Base-by-base conservation (phyloP, 1,140 invertebrate species). In the Nephila pilipes region DNA sequence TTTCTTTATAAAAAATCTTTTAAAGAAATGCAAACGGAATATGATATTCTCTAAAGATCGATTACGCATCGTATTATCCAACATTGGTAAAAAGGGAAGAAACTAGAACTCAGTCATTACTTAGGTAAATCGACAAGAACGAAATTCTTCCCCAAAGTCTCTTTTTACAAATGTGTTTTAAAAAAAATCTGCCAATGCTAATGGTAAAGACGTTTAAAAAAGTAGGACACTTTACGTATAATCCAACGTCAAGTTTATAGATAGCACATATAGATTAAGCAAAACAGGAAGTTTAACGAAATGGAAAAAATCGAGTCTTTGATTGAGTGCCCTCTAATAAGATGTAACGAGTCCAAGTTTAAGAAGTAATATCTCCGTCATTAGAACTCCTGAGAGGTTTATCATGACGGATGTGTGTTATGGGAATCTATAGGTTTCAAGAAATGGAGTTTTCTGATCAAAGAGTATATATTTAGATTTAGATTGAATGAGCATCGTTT, bases 131-230 rank as follows among this genome's bases (percentile, higher is more conserved):
- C 80, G 80, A 81, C 36, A 81, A 81, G 80, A 81, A 81, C 80
- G 80, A 81, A 81, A 81, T 81, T 81, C 80, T 81, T 81, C 80
- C 80, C 80, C 18, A 55, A 81, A 81, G 80, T 81, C 80, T 81
- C 80, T 81, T 81, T 81, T 81, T 81, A 81, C 46, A n/a, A 81
- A 55, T 46, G 80, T 22, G 79, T 55, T n/a, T n/a, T 36, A 16
- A 36, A 81, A 54, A 81, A 81, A 81, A 75, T n/a, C n/a, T 81
- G 80, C 80, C 80, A 22, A 14, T 55, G 80, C 46, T 81, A 81
- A 81, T 81, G 80, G 80, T 81, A 81, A 46, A 81, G 80, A 55
- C 22, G 80, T 46, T 81, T 46, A 55, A 81, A 80, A 81, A 81
- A 81, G 46, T 54, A 38, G 80, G 38, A 81, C 80, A 81, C 80